Conservation (phyloP, 2,113 vertebrate genomes). For the Phyllostomus hastatus region DNA sequence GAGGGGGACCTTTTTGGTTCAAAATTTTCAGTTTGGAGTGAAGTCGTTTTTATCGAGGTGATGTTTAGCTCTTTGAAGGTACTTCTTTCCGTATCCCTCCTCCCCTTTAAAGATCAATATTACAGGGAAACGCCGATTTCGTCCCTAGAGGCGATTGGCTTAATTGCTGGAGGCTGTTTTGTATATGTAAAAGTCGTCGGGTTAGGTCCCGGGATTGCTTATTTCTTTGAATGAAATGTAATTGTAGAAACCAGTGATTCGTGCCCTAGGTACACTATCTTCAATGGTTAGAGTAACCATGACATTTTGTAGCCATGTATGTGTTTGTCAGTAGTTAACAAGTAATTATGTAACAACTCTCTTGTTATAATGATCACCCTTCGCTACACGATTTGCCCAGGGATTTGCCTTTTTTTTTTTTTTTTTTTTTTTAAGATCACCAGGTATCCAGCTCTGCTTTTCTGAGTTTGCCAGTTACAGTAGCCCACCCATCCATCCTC, state of each 20-base stretch:
- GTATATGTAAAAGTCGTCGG: not conserved
- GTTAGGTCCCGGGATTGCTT: not conserved
- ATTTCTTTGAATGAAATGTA: constrained; percentile 48
- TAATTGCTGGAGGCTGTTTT: constrained; percentile 40
- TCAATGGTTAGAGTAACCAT: constrained; percentile 46
- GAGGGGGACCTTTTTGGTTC: not conserved
- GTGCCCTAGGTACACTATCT: not conserved
- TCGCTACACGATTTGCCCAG: constrained; percentile 58
- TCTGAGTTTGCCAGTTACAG: not conserved
- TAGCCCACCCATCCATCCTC: not conserved
- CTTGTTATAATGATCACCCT: constrained; percentile 57
- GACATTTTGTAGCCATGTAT: constrained; percentile 36
- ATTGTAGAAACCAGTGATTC: constrained; percentile 44
- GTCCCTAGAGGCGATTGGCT: not conserved
- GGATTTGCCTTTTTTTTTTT: constrained; percentile 58
- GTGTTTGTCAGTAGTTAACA: constrained; percentile 63
- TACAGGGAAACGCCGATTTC: constrained; percentile 22
- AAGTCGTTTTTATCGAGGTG: constrained; percentile 39
- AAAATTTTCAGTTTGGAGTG: constrained; percentile 3
- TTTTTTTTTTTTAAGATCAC: constrained; percentile 29
- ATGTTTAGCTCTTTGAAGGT: not conserved
- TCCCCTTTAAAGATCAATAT: not conserved
- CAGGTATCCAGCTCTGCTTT: constrained; percentile 54
- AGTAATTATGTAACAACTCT: constrained; percentile 70
- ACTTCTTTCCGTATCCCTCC: not conserved